Evolutionary conservation across 1,140 invertebrate genomes (phyloP), one percentile per base, ranked within the genome.

Genomic region (Heterodera schachtii): DNA sequence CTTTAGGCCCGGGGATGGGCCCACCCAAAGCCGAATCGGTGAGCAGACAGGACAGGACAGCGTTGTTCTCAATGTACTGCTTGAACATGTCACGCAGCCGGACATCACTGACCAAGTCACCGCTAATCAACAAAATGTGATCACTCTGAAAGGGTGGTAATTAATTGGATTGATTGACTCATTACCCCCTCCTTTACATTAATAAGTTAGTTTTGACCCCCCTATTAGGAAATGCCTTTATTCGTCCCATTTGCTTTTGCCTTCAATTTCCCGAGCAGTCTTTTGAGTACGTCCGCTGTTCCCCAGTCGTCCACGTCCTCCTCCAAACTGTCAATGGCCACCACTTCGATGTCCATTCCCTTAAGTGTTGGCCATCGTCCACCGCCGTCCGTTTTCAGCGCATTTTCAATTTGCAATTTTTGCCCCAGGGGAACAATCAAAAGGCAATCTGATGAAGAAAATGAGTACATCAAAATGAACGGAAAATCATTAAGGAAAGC

Each of bases 61-160:
- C 84, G 52, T 77, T 43, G 11, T 75, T 79, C 31, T 81, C 70
- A n/a, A 47, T 49, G 79, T 86, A 85, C 47, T 81, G 74, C 57
- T 81, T 41, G 5, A 86, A 60, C 85, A 86, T 87, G 6, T 49
- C 52, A 31, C 46, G 31, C 57, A 86, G 52, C 43, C 60, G 67
- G n/a, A 86, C 66, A 19, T 86, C 85, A 6, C 85, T 84, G 75
- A 86, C 84, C 69, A 86, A 74, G 77, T 86, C 86, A 31, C 85
- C 86, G 31, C 60, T 74, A 7, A 86, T 52, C 46, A 86, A 43
- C 31, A 86, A 64, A 74, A 86, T 78, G 66, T 78, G 46, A 49
- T 87, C 86, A 5, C 66, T 49, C 79, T 87, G 64, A 84, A 85
- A 31, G 5, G 57, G 1, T 11, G 47, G 9, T 6, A 4, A 49